These are phyloP conservation scores for Varanus salvator DNA, from an alignment of 2,113 vertebrate genomes.

Conservation along the genomic window DNA sequence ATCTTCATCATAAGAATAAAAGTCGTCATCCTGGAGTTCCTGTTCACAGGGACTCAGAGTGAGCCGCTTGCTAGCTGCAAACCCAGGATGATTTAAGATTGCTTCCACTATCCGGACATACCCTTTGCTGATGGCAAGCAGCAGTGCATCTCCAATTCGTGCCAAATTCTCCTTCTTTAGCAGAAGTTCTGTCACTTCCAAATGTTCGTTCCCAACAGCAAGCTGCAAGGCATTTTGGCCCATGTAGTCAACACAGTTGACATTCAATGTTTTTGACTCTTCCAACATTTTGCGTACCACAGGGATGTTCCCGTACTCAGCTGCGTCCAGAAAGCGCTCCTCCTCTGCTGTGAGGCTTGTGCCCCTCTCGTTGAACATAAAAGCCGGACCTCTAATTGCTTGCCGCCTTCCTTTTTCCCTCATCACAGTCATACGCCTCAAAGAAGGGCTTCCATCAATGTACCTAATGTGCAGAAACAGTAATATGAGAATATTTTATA, in stretches of 20 bases:
- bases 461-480: conserved; percentile 66
- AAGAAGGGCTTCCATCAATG: conserved; percentile 76
- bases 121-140: conserved; percentile 90
- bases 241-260: conserved; percentile 89
- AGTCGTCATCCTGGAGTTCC: conserved; percentile 87
- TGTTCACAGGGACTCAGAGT: conserved; percentile 87
- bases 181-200: conserved; percentile 86
- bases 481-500: not conserved
- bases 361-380: conserved; percentile 87
- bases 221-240: conserved; percentile 87
- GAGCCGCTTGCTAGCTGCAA: conserved; percentile 82
- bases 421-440: conserved; percentile 79
- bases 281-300: conserved; percentile 91
- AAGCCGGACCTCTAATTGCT: conserved; percentile 84
- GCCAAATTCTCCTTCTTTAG: conserved; percentile 89
- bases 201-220: conserved; percentile 87
- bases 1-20: conserved; percentile 91
- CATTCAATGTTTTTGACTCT: conserved; percentile 83
- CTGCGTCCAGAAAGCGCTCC: conserved; percentile 85
- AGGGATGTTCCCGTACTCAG: conserved; percentile 90
- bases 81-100: conserved; percentile 87
- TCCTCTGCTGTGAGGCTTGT: conserved; percentile 85
- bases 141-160: conserved; percentile 87
- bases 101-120: conserved; percentile 91
- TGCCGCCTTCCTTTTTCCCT: conserved; percentile 88